Percentiles rank a stretch among this genome's conserved stretches.
phyloP scores from a whole-genome alignment of 2,113 vertebrate species.

The Apodemus sylvaticus region DNA sequence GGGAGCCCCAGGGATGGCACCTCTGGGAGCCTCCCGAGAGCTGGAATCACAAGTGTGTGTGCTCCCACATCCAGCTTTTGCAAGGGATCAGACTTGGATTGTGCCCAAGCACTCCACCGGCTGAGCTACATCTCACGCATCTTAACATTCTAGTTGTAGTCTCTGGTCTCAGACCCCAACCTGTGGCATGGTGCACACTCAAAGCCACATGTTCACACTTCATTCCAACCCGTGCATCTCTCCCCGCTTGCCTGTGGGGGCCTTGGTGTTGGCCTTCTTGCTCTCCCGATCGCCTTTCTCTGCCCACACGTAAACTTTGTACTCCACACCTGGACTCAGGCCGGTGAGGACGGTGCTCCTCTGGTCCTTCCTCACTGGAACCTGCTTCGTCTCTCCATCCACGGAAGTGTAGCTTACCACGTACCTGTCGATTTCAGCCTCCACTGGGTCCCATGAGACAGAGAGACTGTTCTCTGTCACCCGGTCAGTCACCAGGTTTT shows the following conservation, averaged over 20 bases:
- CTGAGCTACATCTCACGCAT: not conserved
- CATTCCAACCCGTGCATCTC: not conserved
- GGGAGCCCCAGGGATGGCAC: not conserved
- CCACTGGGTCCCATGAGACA: constrained; percentile 87
- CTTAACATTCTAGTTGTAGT: not conserved
- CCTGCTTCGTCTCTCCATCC: constrained; percentile 83
- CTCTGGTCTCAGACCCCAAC: not conserved
- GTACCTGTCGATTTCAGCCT: constrained; percentile 87
- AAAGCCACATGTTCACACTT: not conserved
- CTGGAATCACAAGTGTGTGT: not conserved
- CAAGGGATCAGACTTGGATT: not conserved
- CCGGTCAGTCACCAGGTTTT: constrained; percentile 82
- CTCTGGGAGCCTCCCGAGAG: too few relatives aligned
- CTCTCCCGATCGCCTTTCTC: constrained; percentile 84
- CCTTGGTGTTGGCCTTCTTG: constrained; percentile 83
- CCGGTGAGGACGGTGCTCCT: constrained; percentile 77
- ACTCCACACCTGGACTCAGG: constrained; percentile 87
- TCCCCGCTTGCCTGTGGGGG: constrained; percentile 84
- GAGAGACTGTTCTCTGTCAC: constrained; percentile 87
- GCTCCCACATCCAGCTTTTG: not conserved
- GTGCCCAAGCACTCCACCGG: not conserved
- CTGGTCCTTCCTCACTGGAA: constrained; percentile 82
- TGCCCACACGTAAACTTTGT: constrained; percentile 86
- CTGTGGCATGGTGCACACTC: not conserved
- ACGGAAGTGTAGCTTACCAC: constrained; percentile 86